Evolutionary conservation across 2,797 vertebrate species (phyloP), one percentile per base, ranked within the genome.

Genomic region (Siniperca scherzeri): DNA sequence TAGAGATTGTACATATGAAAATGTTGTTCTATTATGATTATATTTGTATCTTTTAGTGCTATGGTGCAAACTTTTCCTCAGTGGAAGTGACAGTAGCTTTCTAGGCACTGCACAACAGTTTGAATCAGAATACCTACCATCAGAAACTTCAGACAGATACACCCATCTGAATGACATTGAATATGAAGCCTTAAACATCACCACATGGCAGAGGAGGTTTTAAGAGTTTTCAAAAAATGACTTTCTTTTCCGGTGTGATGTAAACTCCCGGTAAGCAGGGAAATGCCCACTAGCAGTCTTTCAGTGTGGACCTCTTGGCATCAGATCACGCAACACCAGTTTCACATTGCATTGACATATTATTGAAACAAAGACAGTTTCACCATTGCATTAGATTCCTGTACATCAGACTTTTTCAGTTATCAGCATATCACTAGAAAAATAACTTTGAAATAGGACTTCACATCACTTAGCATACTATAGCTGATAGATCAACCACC

Each of bases 141-240:
- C 76, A 22, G 62, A 84, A 78, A 74, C 52, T 69, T 65, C 60
- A 59, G 70, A 74, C 74, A 68, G 53, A 85, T 64, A 78, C 14
- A 70, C 44, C 57, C 72, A 80, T 81, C 81, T 77, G 77, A 90
- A 84, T 64, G 70, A 91, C 72, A 73, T 42, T 80, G 56, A 92
- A 88, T 80, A 85, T 85, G 80, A 94, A 92, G 93, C 93, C 93
- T 94, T 94, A 94, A 94, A 90, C 87, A 86, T 92, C 81, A 86
- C 77, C 77, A 85, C 82, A 61, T 40, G 71, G 50, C 73, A 65
- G 50, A 83, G 71, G 64, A 87, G 76, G 44, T 74, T 61, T 46
- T 19, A 69, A 71, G 12, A 61, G 78, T 75, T 90, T 87, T 68
- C 33, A 77, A 50, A 74, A 36, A 38, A 67, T n/a, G 1, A 70